Base-by-base conservation (phyloP, 2,888 invertebrate genomes). In the Hyles lineata region DNA sequence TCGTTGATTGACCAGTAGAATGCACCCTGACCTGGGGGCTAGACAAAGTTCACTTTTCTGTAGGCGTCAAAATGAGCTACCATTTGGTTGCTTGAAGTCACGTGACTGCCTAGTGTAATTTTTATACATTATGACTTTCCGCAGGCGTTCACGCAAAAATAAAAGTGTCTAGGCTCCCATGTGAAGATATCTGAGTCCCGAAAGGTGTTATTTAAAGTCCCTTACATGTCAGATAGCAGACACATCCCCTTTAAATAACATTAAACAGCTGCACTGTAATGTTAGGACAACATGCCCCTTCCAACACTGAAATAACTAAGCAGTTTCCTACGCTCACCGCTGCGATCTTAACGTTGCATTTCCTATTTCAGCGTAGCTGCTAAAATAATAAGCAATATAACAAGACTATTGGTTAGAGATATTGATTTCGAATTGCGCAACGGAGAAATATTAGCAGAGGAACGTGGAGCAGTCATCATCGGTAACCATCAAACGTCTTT, bases 401-500 rank as follows among this genome's bases (percentile, higher is more conserved):
- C 58, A 1, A 60, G 35, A 17, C 17, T 43, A 23, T 35, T 70
- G 17, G 43, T 23, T 23, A 35, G 11, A 43, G 70, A 59, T 25
- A 81, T 95, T 62, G 81, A 88, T 76, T 93, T 91, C 88, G 87
- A 92, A 72, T 76, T 95, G 67, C 85, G 92, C 62, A 90, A 92
- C 73, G 80, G 78, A 15, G 88, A 93, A 74, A 84, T 91, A 75
- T 78, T 95, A 58, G 77, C 85, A 1, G 86, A 88, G 67, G 90
- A 93, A 72, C 82, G 90, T 72, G 93, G 95, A 0, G 94, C 90
- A 74, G 90, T 96, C 70, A 84, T 96, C 11, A 92, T 96, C 8
- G 89, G 93, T 50, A 96, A 96, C 85, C 96, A 96, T 83, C 96
- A 96, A 82, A 95, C 95, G 67, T 87, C 92, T 23, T 80, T 96